Conservation (phyloP, 2,888 invertebrate genomes). For the Platycheirus rosarum region DNA sequence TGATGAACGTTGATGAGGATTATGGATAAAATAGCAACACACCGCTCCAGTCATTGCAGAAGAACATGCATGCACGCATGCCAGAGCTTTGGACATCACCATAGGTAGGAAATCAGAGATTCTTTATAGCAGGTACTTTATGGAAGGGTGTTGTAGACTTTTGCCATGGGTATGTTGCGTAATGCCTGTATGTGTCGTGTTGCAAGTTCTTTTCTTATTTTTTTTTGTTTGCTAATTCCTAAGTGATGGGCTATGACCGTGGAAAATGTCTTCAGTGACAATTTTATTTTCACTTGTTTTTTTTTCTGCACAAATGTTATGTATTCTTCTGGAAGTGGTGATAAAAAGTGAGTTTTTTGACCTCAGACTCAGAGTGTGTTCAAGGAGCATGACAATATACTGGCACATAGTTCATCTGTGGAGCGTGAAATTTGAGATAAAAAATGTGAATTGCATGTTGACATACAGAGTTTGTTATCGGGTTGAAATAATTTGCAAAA, state of each 20-base stretch:
- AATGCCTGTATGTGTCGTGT: conserved; percentile 41
- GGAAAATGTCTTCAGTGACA: conserved; percentile 68
- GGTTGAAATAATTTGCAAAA: too few relatives aligned
- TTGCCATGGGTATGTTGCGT: conserved; percentile 58
- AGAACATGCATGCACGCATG: conserved; percentile 25
- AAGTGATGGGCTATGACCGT: conserved; percentile 39
- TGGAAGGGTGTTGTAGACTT: conserved; percentile 28
- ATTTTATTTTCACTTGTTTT: conserved; percentile 70
- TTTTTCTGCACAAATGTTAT: conserved; percentile 4
- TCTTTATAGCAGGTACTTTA: conserved; percentile 49
- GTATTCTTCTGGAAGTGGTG: conserved; percentile 10
- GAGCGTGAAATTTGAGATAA: conserved; percentile 55
- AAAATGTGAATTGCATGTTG: conserved; percentile 58
- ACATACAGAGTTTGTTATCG: conserved; percentile 42
- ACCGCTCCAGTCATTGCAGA: background rate
- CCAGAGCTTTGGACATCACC: conserved; percentile 17
- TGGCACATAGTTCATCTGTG: conserved; percentile 48
- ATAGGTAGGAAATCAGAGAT: conserved; percentile 10
- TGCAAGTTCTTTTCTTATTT: conserved; percentile 25
- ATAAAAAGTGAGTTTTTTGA: conserved; percentile 63
- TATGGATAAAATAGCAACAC: conserved; percentile 54
- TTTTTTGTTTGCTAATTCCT: conserved; percentile 1
- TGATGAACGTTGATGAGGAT: conserved; percentile 66
- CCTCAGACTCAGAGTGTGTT: conserved; percentile 40
- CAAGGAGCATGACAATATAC: conserved; percentile 61